Base-by-base conservation (phyloP, 1,140 invertebrate genomes). In the Oncopeltus fasciatus region DNA sequence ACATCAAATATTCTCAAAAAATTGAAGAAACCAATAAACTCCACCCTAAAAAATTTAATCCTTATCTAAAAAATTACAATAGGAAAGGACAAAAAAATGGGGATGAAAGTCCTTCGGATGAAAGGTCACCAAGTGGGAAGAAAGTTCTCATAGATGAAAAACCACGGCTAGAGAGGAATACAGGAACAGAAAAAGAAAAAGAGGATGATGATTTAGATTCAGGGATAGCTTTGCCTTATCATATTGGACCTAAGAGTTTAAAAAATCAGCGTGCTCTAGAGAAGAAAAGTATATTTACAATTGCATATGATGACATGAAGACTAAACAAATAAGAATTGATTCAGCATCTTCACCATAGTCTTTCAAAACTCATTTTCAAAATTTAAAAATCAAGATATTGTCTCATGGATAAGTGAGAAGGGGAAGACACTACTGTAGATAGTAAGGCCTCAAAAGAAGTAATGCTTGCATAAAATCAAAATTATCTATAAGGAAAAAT, bases 241-340 rank as follows among this genome's bases (percentile, higher is more conserved):
- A 26, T 24, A 53, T 53, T 26, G 49, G 20, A 53, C 49, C 49
- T 80, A 0, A 80, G 72, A 26, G 62, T 73, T 14, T 61, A 74
- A 82, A 68, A 72, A 81, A 67, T 78, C 71, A 87, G 68, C 83
- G 87, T 51, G 83, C 92, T 63, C 80, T 91, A 24, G 88, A 92
- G 68, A 93, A 92, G 75, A 92, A 92, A 70, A 92, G 90, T 71
- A 83, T 94, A n/a, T 94, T 93, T 68, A 91, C 90, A 0, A 93
- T 94, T 66, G 89, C 90, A 1, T 94, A 93, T 69, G 88, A 89
- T 70, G 89, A 91, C 69, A 87, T 92, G 68, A 79, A 83, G 49
- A 84, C 83, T 0, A 78, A 78, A 47, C 79, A 83, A 60, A 69
- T 83, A 5, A 73, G 62, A 59, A 61, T 65, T 26, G 63, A 68